These are phyloP conservation scores for Channa striata DNA, from an alignment of 2,797 vertebrate species.

Conservation along the genomic window DNA sequence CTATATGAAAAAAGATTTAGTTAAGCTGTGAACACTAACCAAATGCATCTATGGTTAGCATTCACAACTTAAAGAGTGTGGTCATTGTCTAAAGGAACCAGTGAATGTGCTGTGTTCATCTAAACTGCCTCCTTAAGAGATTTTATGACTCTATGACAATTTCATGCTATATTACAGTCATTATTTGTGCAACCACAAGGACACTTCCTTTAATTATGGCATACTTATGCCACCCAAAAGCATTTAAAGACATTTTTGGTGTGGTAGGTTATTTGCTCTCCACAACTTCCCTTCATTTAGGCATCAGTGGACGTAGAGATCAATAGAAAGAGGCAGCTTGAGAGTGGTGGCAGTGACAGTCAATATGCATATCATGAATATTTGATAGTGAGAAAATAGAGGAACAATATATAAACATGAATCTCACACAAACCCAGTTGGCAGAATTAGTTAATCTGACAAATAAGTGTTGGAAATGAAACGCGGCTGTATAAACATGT, in stretches of 20 bases:
- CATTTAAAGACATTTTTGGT: background rate
- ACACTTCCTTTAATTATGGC: background rate
- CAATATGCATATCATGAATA: slow-evolving; percentile 64
- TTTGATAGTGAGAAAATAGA: slow-evolving; percentile 52
- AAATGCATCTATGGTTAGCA: too few relatives aligned
- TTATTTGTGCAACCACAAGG: background rate
- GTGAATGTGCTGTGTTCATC: background rate
- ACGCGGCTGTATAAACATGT: slow-evolving; percentile 30
- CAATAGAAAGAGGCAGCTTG: slow-evolving; percentile 24
- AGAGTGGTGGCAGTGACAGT: slow-evolving; percentile 30
- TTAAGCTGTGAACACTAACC: background rate
- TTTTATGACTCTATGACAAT: background rate
- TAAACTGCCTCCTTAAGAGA: background rate
- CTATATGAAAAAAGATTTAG: background rate
- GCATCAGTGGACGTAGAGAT: slow-evolving; percentile 19
- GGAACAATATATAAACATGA: slow-evolving; percentile 39
- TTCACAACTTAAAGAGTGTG: too few relatives aligned
- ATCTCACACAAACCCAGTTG: slow-evolving; percentile 35
- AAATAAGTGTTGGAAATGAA: slow-evolving; percentile 35
- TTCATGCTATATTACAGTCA: background rate
- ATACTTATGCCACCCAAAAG: background rate
- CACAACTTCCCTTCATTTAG: slow-evolving; percentile 14
- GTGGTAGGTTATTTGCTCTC: slow-evolving; percentile 9
- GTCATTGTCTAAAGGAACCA: background rate
- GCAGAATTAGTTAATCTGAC: slow-evolving; percentile 42